Evolutionary conservation across 2,888 invertebrate genomes (phyloP), one percentile per base, ranked within the genome.

Genomic region (Platerodrilus igneus): DNA sequence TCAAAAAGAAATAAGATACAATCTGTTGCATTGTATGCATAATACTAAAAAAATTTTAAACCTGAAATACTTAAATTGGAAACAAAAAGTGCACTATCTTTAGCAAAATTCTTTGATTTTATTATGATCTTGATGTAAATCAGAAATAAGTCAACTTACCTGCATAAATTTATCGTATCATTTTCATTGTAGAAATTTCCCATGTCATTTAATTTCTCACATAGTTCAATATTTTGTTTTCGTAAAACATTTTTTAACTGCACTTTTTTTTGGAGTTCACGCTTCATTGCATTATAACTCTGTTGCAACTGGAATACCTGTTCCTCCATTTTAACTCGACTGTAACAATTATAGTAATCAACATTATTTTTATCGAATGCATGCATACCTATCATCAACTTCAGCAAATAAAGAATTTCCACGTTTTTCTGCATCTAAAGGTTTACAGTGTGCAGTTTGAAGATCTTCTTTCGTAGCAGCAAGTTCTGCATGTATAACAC

Each of bases 401-500:
- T 66, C 66, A 16, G 63, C 64, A 58, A 66, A 66, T 32, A 66
- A 48, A 3, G 66, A 66, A 51, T 66, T 66, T 19, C 66, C 66
- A 51, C 57, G 55, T 25, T 52, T 55, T 14, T 52, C 44, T 22
- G 48, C 42, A 47, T 62, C 59, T 11, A 58, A 34, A 3, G 63
- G 63, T 45, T 55, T 56, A 36, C 37, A 54, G 52, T 55, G 63
- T 3, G 54, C 16, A 7, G 47, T 28, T 21, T 62, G 60, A 18
- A 64, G 37, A 48, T 66, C 60, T 20, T 27, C 42, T 37, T 59
- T 57, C 4, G 53, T 29, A 43, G 53, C n/a, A n/a, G n/a, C n/a
- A 44, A 54, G 22, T 10, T 63, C 61, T 41, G 64, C 63, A 43
- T 58, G 58, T 2, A 65, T 40, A 36, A 49, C 54, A 36, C 57